Evolutionary conservation across 2,113 vertebrate genomes (phyloP).

Genomic region (Patagioenas fasciata): DNA sequence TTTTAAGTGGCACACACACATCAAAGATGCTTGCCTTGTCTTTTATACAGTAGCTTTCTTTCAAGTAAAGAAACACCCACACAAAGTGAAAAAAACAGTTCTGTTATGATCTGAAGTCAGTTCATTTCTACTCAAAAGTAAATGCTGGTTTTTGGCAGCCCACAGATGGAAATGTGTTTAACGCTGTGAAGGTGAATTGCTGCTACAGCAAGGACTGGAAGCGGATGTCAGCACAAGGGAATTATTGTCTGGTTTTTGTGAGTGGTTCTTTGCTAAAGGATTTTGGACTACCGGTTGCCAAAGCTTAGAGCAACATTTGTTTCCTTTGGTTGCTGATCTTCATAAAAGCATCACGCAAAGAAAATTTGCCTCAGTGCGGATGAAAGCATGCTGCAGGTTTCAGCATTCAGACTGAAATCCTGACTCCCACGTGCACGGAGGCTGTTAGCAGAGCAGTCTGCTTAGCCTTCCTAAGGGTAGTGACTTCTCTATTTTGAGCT

Average conservation of each 20-base stretch:
- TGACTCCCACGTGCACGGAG: accelerated
- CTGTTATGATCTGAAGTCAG: neutral
- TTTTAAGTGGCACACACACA: conserved; percentile 54
- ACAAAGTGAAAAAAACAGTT: neutral
- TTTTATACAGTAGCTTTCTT: conserved; percentile 39
- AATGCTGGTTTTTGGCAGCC: conserved; percentile 39
- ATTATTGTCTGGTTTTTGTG: neutral
- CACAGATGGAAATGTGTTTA: conserved; percentile 13
- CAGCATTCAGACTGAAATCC: neutral
- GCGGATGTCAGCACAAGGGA: neutral
- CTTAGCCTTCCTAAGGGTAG: neutral
- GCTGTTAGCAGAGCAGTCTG: neutral
- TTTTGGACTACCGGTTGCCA: neutral
- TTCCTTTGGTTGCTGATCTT: conserved; percentile 1
- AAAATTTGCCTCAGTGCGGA: neutral
- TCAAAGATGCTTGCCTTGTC: conserved; percentile 65
- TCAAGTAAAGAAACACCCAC: conserved; percentile 23
- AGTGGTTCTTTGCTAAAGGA: neutral
- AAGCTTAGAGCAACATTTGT: neutral
- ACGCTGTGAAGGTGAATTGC: neutral
- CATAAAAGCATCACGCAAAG: neutral
- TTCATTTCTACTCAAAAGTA: conserved; percentile 23
- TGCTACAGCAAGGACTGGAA: neutral
- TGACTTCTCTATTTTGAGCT: neutral
- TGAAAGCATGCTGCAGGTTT: neutral